Evolutionary conservation across 1,140 invertebrate genomes (phyloP), one percentile per base, ranked within the genome.

Genomic region (Heterodera schachtii): DNA sequence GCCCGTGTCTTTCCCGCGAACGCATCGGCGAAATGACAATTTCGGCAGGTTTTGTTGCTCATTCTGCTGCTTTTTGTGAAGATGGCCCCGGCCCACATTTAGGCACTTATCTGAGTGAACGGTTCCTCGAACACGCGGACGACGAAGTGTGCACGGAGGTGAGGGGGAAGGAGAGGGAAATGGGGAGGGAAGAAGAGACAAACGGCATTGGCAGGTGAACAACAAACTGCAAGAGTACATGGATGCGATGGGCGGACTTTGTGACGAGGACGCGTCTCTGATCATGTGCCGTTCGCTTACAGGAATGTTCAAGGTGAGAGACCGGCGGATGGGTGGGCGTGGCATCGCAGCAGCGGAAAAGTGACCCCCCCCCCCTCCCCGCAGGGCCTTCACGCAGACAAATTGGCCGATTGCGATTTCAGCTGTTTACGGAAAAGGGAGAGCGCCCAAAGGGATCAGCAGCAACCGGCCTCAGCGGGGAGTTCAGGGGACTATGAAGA

Each of bases 21-120:
- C 83, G 86, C 70, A 90, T 89, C 73, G 88, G 88, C n/a, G 89
- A 89, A 76, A 89, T 89, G 88, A 89, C 88, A 8, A 81, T 89
- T 4, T 89, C 89, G 3, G 88, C 88, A 69, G 86, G 86, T 85
- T 19, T 13, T 8, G 57, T 69, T 19, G 19, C 1, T 52, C 49
- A 52, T 52, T 52, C 49, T 6, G 11, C 49, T 52, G 49, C 11
- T 31, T 31, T 31, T 31, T 31, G 31, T 52, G 49, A 11, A 1
- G 49, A 52, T 52, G 6, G 6, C 6, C 11, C 11, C 49, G 0
- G 11, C 19, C 31, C 3, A 52, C 78, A 41, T 84, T 70, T 66
- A 85, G 87, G 88, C 13, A 89, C 88, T 41, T 89, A 89, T 75
- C 78, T 89, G 5, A 88, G 82, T 49, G 88, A 89, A 79, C 90